Conservation (phyloP, 2,888 invertebrate species). For the Deroplatys truncata region DNA sequence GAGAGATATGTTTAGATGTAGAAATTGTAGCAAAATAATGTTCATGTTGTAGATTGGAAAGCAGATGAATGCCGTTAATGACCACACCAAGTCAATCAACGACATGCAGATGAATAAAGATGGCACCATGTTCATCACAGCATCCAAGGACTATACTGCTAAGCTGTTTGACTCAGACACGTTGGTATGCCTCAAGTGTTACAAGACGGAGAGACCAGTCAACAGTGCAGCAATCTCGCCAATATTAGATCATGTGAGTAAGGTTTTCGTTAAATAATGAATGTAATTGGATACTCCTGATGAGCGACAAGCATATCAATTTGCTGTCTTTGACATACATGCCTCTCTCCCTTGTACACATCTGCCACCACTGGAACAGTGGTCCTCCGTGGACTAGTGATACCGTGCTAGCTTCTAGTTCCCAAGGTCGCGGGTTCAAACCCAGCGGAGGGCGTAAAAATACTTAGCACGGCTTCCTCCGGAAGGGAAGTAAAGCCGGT, state of each 20-base stretch:
- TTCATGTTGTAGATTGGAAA: slow-evolving; percentile 66
- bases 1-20: no score
- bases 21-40: no score
- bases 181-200: slow-evolving; percentile 84
- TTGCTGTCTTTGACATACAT: neutral
- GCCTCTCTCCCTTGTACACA: no score
- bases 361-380: no score
- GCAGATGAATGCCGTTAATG: slow-evolving; percentile 69
- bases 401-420: no score
- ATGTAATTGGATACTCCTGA: no score
- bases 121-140: slow-evolving; percentile 93
- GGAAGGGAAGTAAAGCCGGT: no score
- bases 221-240: slow-evolving; percentile 98
- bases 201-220: slow-evolving; percentile 95
- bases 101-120: slow-evolving; percentile 95
- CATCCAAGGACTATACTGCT: slow-evolving; percentile 94
- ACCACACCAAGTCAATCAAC: slow-evolving; percentile 84
- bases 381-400: no score
- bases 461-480: no score
- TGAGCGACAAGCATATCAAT: no score
- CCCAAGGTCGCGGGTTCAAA: no score
- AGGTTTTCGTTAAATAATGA: neutral
- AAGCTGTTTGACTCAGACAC: slow-evolving; percentile 90
- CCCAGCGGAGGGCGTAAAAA: no score
- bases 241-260: slow-evolving; percentile 82